A percentile compares a stretch with the other conserved stretches of the same genome.
These are phyloP conservation scores for Apis mellifera DNA, from an alignment of 1,140 invertebrate species.

Conservation along the genomic window Amel_HAv3.1 CM009946.2:1266001-1266500, in stretches of 20 bases:
- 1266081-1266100: no score
- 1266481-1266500: neutral
- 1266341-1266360: neutral
- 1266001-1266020: neutral
- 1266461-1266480: neutral
- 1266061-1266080: no score
- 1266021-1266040: neutral
- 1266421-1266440: neutral
- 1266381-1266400: neutral
- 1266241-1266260: constrained; percentile 55
- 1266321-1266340: neutral
- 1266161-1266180: neutral
- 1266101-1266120: neutral
- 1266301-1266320: constrained; percentile 30
- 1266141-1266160: constrained; percentile 12
- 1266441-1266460: neutral
- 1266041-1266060: no score
- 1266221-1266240: constrained; percentile 21
- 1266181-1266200: constrained; percentile 50
- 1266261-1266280: constrained; percentile 63
- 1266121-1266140: neutral
- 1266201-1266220: constrained; percentile 5
- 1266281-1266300: constrained; percentile 8
- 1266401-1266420: neutral
- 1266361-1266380: neutral